Evolutionary conservation across 2,888 invertebrate species (phyloP).

Genomic region (Drosophila stalkeri): DNA sequence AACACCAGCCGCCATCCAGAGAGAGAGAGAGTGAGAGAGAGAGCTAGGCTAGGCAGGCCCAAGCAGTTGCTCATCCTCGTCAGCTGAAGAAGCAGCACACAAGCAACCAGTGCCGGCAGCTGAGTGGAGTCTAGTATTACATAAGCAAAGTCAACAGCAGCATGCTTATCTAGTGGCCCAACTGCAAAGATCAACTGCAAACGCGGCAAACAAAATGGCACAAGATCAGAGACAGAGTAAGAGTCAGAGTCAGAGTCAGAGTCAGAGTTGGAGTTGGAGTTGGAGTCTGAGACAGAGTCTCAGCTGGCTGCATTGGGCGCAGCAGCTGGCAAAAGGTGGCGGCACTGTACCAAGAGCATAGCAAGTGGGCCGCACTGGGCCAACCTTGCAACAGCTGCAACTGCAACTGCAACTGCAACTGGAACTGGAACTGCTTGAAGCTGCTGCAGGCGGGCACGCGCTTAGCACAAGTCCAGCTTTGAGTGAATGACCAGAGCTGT

Average conservation of each 20-base stretch:
- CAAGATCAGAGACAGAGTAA: constrained; percentile 57
- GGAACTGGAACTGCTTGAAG: constrained; percentile 9
- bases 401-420: neutral
- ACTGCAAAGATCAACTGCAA: constrained; percentile 60
- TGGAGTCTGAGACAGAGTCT: neutral
- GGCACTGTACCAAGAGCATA: constrained; percentile 73
- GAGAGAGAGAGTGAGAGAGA: too few species aligned
- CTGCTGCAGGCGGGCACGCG: constrained; percentile 53
- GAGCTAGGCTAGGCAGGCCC: constrained; percentile 1
- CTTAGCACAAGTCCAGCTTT: constrained; percentile 37
- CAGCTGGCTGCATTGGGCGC: constrained; percentile 28
- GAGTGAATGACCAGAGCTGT: constrained; percentile 52
- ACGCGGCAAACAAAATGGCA: constrained; percentile 54
- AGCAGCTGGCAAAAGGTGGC: constrained; percentile 74
- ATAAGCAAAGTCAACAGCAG: constrained; percentile 70
- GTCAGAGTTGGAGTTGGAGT: constrained; percentile 41
- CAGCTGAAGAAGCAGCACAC: constrained; percentile 30
- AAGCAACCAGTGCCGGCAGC: constrained; percentile 44
- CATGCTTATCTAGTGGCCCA: constrained; percentile 67
- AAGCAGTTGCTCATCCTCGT: constrained; percentile 43
- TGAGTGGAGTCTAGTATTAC: constrained; percentile 72
- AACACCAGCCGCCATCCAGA: too few species aligned
- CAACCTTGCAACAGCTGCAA: constrained; percentile 25
- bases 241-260: constrained; percentile 34
- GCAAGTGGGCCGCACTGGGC: constrained; percentile 51